Evolutionary conservation across 1,140 invertebrate genomes (phyloP).

Genomic region (Pentalonia nigronervosa): DNA sequence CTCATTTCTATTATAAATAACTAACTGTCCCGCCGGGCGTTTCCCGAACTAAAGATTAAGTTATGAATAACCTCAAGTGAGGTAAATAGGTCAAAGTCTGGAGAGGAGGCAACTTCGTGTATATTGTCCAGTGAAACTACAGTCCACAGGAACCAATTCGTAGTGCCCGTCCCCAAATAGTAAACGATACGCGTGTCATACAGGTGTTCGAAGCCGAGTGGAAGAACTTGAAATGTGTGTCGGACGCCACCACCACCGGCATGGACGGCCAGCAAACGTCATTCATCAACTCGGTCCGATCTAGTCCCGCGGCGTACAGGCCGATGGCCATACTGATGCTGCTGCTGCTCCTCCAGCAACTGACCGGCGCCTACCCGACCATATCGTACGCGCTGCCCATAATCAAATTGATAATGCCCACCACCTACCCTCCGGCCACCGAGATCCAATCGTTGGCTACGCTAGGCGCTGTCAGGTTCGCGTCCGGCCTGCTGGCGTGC

Average conservation of each 20-base stretch:
- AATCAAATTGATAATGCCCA: constrained; percentile 66
- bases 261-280: background rate
- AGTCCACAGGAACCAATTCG: background rate
- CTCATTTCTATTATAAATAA: too few relatives aligned
- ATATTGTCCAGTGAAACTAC: background rate
- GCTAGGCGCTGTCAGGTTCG: constrained; percentile 67
- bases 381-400: constrained; percentile 75
- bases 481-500: constrained; percentile 66
- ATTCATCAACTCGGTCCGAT: constrained; percentile 45
- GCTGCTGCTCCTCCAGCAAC: constrained; percentile 69
- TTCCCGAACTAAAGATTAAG: too few relatives aligned
- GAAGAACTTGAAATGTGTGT: background rate
- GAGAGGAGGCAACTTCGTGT: too few relatives aligned
- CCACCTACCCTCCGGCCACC: constrained; percentile 64
- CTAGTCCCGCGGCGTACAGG: constrained; percentile 63
- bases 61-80: too few relatives aligned
- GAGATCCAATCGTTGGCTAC: constrained; percentile 66
- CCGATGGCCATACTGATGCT: constrained; percentile 66
- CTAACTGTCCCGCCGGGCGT: too few relatives aligned
- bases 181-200: background rate
- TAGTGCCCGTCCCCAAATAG: background rate
- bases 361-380: constrained; percentile 70
- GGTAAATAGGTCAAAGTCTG: too few relatives aligned
- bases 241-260: background rate
- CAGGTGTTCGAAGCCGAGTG: constrained; percentile 52